Conservation (phyloP, 2,797 vertebrate species). For the Gambusia yucatana region DNA sequence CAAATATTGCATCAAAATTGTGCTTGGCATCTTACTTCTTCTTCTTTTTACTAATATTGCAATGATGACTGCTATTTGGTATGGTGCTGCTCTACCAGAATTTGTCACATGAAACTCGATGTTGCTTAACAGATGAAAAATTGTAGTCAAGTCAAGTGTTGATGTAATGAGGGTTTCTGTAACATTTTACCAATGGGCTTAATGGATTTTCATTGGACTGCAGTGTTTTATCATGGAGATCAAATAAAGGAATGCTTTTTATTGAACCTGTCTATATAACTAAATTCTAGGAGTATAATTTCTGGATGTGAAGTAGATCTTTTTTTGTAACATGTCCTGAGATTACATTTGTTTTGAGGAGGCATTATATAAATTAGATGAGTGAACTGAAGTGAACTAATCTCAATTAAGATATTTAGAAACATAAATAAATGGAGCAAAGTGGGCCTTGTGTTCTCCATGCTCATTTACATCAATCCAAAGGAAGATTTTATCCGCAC, state of each 20-base stretch:
- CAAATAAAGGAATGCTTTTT: not conserved
- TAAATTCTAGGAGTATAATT: not conserved
- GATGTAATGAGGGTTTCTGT: not conserved
- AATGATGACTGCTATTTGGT: not conserved
- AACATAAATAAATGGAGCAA: conserved; percentile 20
- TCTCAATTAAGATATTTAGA: not conserved
- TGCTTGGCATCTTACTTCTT: not conserved
- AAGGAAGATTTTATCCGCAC: conserved; percentile 34
- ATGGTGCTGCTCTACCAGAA: not conserved
- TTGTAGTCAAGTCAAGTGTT: not conserved
- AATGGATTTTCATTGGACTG: not conserved
- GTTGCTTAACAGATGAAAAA: not conserved
- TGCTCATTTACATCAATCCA: conserved; percentile 42
- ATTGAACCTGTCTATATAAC: not conserved
- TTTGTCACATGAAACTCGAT: not conserved
- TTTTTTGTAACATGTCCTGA: not conserved
- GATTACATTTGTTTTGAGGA: not conserved
- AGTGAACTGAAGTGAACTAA: not conserved
- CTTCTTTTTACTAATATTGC: not conserved
- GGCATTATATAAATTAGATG: not conserved
- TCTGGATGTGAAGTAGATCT: not conserved
- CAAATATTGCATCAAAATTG: not conserved
- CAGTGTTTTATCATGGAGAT: not conserved
- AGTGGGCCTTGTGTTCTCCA: conserved; percentile 30
- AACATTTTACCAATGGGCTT: not conserved